Base-by-base conservation (phyloP, 2,888 invertebrate species). In the Scaptomyza cyrtandrae region DNA sequence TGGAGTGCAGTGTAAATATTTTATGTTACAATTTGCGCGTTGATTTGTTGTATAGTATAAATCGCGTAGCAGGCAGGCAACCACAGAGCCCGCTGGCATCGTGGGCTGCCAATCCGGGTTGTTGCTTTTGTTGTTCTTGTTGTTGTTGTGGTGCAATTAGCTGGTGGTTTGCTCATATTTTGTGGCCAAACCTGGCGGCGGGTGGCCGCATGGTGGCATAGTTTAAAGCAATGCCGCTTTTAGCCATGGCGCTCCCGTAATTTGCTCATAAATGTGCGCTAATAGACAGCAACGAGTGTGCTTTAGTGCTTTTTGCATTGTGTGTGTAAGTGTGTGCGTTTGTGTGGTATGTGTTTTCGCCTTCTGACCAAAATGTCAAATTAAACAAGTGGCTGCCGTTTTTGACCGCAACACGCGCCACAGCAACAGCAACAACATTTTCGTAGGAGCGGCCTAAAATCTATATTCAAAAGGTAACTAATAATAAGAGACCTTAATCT, bases 21-120 rank as follows among this genome's bases (percentile, higher is more conserved):
- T 83, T 88, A 78, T 83, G 83, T 72, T 80, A 86, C 83, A 84
- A 83, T 88, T 84, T 88, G 78, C 68, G 78, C 86, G 78, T 66
- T 88, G 83, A 84, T 84, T 84, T 84, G 83, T 75, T 88, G 83
- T 83, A 86, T 88, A 24, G 3, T 39, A 14, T 39, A 14, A 33
- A 33, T 39, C 14, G 37, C 37, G 37, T 37, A 37, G 29, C 46
- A 2, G 27, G 19, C 19, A 19, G 19, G 35, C 59, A 75, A 67
- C 73, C 79, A 45, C 84, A 83, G 54, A 43, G 71, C 84, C 84
- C 80, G 70, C 71, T 60, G 81, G 78, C 80, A 52, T 71, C 71
- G 87, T 84, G 81, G 87, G 84, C 75, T 56, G 81, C 66, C 59
- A 55, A 39, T 58, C 71, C 59, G 53, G 37, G n/a, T 39, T n/a